Percentiles rank a stretch among this genome's conserved stretches.
These are phyloP conservation scores for Trissolcus japonicus DNA, from an alignment of 2,888 invertebrate species.

Conservation along the genomic window DNA sequence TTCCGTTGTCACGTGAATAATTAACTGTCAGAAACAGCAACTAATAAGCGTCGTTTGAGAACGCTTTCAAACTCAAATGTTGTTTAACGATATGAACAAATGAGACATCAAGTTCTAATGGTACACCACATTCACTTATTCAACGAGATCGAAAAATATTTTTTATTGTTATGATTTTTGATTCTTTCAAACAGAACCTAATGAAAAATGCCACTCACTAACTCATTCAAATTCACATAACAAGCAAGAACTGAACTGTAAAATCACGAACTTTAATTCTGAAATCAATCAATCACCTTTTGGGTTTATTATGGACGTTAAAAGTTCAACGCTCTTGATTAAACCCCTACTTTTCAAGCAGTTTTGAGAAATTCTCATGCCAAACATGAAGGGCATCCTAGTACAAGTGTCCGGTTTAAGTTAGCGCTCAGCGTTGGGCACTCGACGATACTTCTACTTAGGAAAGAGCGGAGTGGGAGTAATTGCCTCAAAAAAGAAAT, in stretches of 20 bases:
- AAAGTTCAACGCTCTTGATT: conserved; percentile 12
- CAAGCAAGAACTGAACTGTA: background rate
- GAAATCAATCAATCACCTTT: background rate
- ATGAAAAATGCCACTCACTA: no score
- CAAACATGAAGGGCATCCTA: conserved; percentile 24
- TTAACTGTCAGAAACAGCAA: no score
- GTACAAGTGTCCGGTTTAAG: conserved; percentile 28
- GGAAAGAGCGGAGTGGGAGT: conserved; percentile 20
- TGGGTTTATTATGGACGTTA: background rate
- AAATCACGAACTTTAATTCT: background rate
- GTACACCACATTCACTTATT: no score
- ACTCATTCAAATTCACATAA: no score
- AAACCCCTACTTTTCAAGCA: background rate
- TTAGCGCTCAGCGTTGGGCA: conserved; percentile 30
- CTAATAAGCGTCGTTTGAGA: no score
- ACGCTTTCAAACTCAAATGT: no score
- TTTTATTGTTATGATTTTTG: no score
- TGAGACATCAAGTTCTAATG: no score
- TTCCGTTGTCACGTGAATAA: no score
- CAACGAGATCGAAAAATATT: no score
- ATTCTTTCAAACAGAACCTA: no score
- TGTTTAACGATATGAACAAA: no score
- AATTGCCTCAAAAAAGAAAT: conserved; percentile 50
- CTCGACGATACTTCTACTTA: conserved; percentile 27
- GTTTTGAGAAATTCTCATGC: conserved; percentile 2